Conservation (phyloP, 30 jellyfish, hydroid and myxozoan species). For the Chironex yamaguchii region DNA sequence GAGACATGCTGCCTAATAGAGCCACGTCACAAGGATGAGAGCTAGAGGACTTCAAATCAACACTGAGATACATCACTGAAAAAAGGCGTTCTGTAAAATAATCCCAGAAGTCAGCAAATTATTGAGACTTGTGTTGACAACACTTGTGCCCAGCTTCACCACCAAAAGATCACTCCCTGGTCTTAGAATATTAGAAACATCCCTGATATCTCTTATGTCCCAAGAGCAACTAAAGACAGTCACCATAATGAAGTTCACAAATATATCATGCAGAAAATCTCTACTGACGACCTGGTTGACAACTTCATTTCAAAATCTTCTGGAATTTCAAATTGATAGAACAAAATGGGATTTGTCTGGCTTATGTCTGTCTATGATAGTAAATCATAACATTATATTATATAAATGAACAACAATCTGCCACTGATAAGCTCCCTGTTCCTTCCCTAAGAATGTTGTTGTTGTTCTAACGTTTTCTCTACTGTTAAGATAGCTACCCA, state of each 20-base stretch:
- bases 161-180: slow-evolving; percentile 64
- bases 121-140: slow-evolving; percentile 36
- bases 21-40: slow-evolving; percentile 47
- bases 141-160: slow-evolving; percentile 56
- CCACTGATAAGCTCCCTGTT: too few relatives aligned
- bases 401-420: too few relatives aligned
- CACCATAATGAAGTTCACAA: slow-evolving; percentile 48
- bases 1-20: slow-evolving; percentile 26
- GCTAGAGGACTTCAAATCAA: slow-evolving; percentile 47
- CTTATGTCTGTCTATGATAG: too few relatives aligned
- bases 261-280: background rate
- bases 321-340: too few relatives aligned
- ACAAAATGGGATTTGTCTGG: too few relatives aligned
- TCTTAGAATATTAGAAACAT: slow-evolving; percentile 28
- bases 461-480: too few relatives aligned
- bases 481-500: too few relatives aligned
- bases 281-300: slow-evolving; percentile 19
- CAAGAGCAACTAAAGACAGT: slow-evolving; percentile 63
- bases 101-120: slow-evolving; percentile 50
- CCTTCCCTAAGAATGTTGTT: too few relatives aligned
- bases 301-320: background rate
- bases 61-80: slow-evolving; percentile 38
- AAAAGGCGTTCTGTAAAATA: slow-evolving; percentile 34
- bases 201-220: slow-evolving; percentile 46
- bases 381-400: too few relatives aligned